Base-by-base conservation (phyloP, 2,888 invertebrate genomes). In the Synergus itoensis region DNA sequence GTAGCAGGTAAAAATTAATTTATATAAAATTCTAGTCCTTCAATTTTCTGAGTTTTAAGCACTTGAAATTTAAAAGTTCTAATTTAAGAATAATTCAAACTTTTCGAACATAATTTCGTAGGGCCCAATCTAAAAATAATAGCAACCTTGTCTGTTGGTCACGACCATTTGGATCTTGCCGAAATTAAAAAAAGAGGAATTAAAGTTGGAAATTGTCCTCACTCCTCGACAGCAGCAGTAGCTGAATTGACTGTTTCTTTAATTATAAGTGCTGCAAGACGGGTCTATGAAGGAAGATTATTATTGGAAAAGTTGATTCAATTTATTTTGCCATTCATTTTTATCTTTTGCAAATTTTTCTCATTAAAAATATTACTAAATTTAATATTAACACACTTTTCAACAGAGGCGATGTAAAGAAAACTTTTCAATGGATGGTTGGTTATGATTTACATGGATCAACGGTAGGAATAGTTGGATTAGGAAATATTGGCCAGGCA, bases 91-190 rank as follows among this genome's bases (percentile, higher is more conserved):
- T 16, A 43, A 43, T 16, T 40, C 2, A 69, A 65, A 65, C 62
- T 78, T 79, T 65, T 65, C 43, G 36, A 36, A 36, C 36, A 36
- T 36, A 36, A 79, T 40, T 85, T 83, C 87, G 76, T 78, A 95
- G 96, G 97, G 7, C 93, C 95, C 0, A 93, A 94, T 77, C 90
- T 98, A 77, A 96, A 96, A 92, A 95, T 95, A 0, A 93, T 98
- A 8, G 95, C 95, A 0, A 95, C 97, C 0, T 96, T 97, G 95
- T 96, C 98, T 0, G 97, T 97, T 0, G 98, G 98, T 12, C 94
- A 95, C 83, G 97, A 98, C 89, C 96, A 97, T 85, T 94, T 98
- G 21, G 96, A 98, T 89, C 85, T 96, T 0, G 91, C 93, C 0
- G 97, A 95, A 88, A 92, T 98, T 53, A 95, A 95, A 89, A 93